Evolutionary conservation across 1,140 invertebrate genomes (phyloP), one percentile per base, ranked within the genome.

Genomic region (Bradysia coprophila): DNA sequence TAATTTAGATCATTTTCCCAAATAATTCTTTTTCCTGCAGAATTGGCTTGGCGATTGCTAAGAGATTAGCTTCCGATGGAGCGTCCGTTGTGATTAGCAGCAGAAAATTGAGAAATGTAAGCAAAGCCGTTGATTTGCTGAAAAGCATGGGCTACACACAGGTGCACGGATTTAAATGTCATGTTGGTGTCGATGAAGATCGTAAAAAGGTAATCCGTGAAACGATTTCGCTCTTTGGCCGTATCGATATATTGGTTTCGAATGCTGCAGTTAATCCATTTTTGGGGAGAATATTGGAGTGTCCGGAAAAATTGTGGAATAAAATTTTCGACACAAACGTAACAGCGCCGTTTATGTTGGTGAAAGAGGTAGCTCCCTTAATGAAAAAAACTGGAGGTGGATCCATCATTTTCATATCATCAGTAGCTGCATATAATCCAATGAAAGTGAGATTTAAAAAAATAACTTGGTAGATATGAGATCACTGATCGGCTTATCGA

Each of bases 311-410:
- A 41, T 66, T 72, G 2, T 95, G 89, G 90, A 85, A 92, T 56
- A 92, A 97, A 73, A 88, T 97, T 56, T 94, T 98, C 67, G 90
- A 97, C 45, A 67, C 87, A 2, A 98, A 98, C 71, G 82, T 98
- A 0, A 96, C 95, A 67, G 68, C 77, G 41, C 73, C 86, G 3
- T 96, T 81, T 65, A 58, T 95, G 39, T 55, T 98, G 22, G 79
- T 87, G 3, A 82, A 96, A 66, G 83, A 92, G 63, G 78, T 80
- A 8, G 64, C 89, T 20, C 91, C 93, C 1, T 69, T 83, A 53
- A 65, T 98, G 38, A 73, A 87, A 60, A 62, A 79, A 56, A 77
- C 81, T 43, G 62, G 65, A 49, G 76, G 77, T 16, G 82, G 87
- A 6, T 81, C 72, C 38, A 82, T 95, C 47, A 73, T 92, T 1